phyloP scores from a whole-genome alignment of 2,113 vertebrate species.

The Hippoglossus stenolepis region DNA sequence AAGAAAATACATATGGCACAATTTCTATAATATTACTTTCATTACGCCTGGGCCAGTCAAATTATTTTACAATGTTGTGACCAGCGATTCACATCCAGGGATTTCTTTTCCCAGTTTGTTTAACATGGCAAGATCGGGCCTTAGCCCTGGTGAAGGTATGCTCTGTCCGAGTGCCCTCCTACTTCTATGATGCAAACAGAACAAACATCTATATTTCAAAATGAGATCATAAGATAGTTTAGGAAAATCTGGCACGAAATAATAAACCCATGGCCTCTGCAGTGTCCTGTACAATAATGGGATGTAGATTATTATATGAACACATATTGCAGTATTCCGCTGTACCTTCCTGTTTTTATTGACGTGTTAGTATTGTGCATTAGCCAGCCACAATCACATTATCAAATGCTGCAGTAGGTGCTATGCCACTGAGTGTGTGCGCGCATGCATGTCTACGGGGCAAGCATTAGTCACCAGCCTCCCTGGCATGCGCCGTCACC shows the following conservation, averaged over 20 bases:
- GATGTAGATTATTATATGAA: not conserved
- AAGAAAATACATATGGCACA: too few relatives aligned
- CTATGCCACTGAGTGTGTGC: conserved; percentile 15
- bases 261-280: not conserved
- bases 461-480: conserved; percentile 62
- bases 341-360: not conserved
- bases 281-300: conserved; percentile 18
- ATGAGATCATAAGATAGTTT: too few relatives aligned
- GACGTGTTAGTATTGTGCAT: conserved; percentile 30
- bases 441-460: conserved; percentile 59
- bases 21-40: too few relatives aligned
- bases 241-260: not conserved
- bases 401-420: conserved; percentile 19
- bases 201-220: too few relatives aligned
- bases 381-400: conserved; percentile 38
- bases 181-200: too few relatives aligned
- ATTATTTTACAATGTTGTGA: too few relatives aligned
- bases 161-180: too few relatives aligned
- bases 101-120: too few relatives aligned
- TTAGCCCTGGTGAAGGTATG: too few relatives aligned
- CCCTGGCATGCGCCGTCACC: conserved; percentile 51
- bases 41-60: too few relatives aligned
- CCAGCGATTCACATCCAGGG: too few relatives aligned
- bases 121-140: too few relatives aligned
- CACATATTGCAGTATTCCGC: not conserved